Percentiles rank a stretch among this genome's conserved stretches.
Conservation (phyloP, 2,888 invertebrate genomes). For the Zygaena filipendulae region DNA sequence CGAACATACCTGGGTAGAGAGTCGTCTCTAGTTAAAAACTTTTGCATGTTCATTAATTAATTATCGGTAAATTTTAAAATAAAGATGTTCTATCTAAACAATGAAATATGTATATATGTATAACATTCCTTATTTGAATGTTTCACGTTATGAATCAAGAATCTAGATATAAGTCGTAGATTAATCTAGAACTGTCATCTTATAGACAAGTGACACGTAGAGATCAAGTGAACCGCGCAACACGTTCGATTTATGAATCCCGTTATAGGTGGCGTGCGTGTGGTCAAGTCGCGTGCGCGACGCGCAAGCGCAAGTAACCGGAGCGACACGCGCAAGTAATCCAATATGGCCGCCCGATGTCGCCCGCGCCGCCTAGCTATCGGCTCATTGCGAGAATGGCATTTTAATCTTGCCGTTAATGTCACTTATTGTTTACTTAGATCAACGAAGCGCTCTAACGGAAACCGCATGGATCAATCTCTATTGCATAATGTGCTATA, state of each 20-base stretch:
- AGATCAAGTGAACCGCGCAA: too few species aligned
- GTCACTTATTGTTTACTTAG: conserved; percentile 63
- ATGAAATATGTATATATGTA: too few species aligned
- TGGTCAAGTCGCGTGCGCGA: conserved; percentile 65
- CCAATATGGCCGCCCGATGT: conserved; percentile 58
- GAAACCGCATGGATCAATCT: conserved; percentile 36
- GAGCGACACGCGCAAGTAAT: conserved; percentile 65
- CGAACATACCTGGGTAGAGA: conserved; percentile 7
- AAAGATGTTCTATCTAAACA: too few species aligned
- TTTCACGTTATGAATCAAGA: too few species aligned
- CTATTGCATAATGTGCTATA: too few species aligned
- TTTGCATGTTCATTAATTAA: too few species aligned
- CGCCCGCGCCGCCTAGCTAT: conserved; percentile 48
- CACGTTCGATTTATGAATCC: too few species aligned
- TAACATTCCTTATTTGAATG: too few species aligned
- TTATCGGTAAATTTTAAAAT: too few species aligned
- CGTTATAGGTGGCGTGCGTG: conserved; percentile 66
- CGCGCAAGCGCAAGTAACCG: conserved; percentile 39
- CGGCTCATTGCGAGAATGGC: conserved; percentile 60
- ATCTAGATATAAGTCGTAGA: too few species aligned
- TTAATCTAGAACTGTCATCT: too few species aligned
- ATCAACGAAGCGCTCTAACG: conserved; percentile 35
- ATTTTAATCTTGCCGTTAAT: conserved; percentile 60
- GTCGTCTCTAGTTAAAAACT: conserved; percentile 1
- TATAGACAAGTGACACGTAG: too few species aligned